These are phyloP conservation scores for Dromiciops gliroides DNA, from an alignment of 2,113 vertebrate species.

Conservation along the genomic window DNA sequence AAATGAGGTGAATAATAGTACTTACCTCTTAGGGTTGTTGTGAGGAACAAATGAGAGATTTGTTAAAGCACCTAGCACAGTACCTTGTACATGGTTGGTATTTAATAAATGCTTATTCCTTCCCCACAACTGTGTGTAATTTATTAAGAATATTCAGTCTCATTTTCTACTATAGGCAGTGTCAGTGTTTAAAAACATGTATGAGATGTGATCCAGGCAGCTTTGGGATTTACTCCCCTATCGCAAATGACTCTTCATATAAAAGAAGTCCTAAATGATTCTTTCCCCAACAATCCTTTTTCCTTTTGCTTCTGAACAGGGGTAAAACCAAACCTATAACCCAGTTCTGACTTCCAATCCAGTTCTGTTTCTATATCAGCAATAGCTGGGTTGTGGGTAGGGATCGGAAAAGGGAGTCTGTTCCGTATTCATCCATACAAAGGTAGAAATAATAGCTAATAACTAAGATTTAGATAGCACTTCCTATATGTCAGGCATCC, in stretches of 20 bases:
- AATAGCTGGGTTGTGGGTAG: background rate
- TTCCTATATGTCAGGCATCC: background rate
- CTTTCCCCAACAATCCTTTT: background rate
- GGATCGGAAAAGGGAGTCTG: background rate
- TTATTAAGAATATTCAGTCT: background rate
- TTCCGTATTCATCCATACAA: background rate
- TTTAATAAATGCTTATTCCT: background rate
- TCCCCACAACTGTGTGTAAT: background rate
- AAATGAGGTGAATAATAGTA: background rate
- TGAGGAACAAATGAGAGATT: background rate
- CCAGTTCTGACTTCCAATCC: background rate
- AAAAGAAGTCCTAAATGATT: background rate
- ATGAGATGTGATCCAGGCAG: background rate
- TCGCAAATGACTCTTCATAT: background rate
- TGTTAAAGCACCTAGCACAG: background rate
- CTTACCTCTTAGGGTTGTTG: background rate
- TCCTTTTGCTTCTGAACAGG: background rate
- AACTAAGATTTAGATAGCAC: background rate
- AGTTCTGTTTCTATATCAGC: background rate
- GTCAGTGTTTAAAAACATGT: background rate
- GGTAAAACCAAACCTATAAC: background rate
- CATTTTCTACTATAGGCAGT: background rate
- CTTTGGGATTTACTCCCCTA: background rate
- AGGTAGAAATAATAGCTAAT: background rate
- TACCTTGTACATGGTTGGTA: background rate